Evolutionary conservation across 2,797 vertebrate genomes (phyloP).

Genomic region (Brachymystax lenok): DNA sequence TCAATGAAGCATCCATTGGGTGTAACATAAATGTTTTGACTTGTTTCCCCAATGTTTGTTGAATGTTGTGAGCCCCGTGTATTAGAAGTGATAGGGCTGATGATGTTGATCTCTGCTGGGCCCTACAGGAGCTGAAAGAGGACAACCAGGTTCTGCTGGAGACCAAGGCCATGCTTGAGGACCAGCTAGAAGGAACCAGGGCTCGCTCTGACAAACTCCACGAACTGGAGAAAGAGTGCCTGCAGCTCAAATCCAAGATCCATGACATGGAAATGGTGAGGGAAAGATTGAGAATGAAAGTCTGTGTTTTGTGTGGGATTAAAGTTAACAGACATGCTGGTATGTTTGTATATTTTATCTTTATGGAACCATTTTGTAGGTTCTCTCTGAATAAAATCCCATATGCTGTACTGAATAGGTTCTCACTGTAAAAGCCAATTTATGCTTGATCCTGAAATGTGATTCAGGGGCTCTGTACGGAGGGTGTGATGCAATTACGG

Average conservation of each 20-base stretch:
- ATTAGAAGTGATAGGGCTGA: background rate
- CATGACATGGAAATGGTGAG: constrained; percentile 97
- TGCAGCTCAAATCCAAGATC: constrained; percentile 93
- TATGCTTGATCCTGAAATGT: too few relatives aligned
- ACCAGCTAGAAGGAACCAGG: constrained; percentile 88
- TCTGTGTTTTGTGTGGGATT: background rate
- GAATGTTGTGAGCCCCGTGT: background rate
- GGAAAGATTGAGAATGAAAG: background rate
- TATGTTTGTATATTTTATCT: too few relatives aligned
- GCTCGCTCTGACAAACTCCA: constrained; percentile 95
- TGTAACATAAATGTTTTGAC: background rate
- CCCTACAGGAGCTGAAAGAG: constrained; percentile 90
- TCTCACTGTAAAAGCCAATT: background rate
- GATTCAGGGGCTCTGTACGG: too few relatives aligned
- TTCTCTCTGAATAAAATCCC: background rate
- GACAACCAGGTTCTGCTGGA: constrained; percentile 97
- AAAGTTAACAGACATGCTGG: too few relatives aligned
- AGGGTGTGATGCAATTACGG: too few relatives aligned
- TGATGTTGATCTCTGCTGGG: background rate
- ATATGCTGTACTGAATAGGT: background rate
- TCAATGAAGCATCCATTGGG: background rate
- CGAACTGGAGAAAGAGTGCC: constrained; percentile 94
- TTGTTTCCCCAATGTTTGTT: background rate
- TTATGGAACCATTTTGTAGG: too few relatives aligned
- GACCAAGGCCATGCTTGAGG: constrained; percentile 96